Percentiles rank a stretch among this genome's conserved stretches.
phyloP scores from a whole-genome alignment of 2,888 invertebrate genomes.

The Bellardia pandia region DNA sequence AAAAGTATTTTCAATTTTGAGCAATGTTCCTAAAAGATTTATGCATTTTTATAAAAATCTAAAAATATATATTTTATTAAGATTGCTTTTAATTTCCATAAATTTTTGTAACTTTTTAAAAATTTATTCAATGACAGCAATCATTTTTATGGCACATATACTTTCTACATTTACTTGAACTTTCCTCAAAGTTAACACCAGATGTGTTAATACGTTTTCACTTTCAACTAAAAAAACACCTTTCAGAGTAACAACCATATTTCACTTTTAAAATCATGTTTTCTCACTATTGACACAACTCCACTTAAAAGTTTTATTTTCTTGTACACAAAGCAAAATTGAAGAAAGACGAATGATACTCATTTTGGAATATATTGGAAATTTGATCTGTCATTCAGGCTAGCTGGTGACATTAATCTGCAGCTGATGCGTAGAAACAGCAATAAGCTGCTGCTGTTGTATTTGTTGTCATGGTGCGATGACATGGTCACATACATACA shows the following conservation, averaged over 20 bases:
- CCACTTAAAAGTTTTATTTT: constrained; percentile 17
- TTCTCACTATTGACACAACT: constrained; percentile 17
- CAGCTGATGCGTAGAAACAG: constrained; percentile 48
- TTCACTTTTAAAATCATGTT: constrained; percentile 3
- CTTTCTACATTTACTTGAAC: too few species aligned
- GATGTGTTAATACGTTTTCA: background rate
- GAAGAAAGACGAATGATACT: background rate
- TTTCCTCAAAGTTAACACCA: background rate
- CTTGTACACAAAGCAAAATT: background rate
- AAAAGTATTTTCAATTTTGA: too few species aligned
- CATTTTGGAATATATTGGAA: background rate
- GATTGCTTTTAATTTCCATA: too few species aligned
- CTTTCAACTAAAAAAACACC: background rate
- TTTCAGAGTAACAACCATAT: background rate
- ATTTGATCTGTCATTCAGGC: constrained; percentile 10
- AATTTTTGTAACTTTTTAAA: too few species aligned
- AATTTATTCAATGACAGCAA: too few species aligned
- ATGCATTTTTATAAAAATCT: too few species aligned
- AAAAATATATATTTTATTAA: too few species aligned
- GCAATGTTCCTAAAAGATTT: too few species aligned
- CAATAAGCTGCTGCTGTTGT: constrained; percentile 20
- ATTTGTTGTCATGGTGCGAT: constrained; percentile 22
- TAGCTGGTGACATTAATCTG: constrained; percentile 24
- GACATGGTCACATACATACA: background rate
- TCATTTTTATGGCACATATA: too few species aligned